phyloP scores from a whole-genome alignment of 1,140 invertebrate genomes.

The Euura saliciscinereae region DNA sequence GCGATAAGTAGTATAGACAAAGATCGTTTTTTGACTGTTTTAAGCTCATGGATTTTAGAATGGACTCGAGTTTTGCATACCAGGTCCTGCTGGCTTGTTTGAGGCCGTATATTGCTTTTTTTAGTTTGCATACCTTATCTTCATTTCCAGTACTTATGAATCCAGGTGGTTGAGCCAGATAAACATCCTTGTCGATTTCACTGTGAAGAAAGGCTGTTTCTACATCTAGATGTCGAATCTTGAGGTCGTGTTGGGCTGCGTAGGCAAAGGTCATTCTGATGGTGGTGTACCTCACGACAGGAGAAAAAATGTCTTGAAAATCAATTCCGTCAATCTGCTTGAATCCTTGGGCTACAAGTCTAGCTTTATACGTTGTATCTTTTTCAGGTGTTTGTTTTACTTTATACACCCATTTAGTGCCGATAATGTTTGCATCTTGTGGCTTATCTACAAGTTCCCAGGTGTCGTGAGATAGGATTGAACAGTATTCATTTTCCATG shows the following conservation, averaged over 20 bases:
- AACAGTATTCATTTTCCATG: conserved; percentile 37
- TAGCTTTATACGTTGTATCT: neutral
- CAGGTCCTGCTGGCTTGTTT: conserved; percentile 37
- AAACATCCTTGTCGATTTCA: conserved; percentile 44
- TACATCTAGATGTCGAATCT: conserved; percentile 43
- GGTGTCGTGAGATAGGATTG: conserved; percentile 38
- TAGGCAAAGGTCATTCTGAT: conserved; percentile 33
- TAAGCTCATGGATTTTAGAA: conserved; percentile 16
- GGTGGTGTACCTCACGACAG: conserved; percentile 23
- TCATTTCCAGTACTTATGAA: conserved; percentile 18
- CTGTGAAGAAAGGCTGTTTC: conserved; percentile 41
- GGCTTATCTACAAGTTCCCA: conserved; percentile 44
- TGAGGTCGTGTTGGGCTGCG: conserved; percentile 20
- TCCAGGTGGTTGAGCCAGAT: conserved; percentile 45
- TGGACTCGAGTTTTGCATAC: conserved; percentile 27
- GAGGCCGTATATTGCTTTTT: conserved; percentile 39
- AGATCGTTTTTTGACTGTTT: conserved; percentile 21
- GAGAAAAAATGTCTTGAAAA: conserved; percentile 35
- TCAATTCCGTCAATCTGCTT: conserved; percentile 35
- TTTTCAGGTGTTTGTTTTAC: conserved; percentile 20
- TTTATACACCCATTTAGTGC: conserved; percentile 45
- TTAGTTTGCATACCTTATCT: conserved; percentile 19
- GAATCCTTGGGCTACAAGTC: conserved; percentile 17
- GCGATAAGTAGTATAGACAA: conserved; percentile 12
- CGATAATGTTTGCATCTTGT: conserved; percentile 33